These are phyloP conservation scores for Avahi laniger DNA, from an alignment of 2,797 vertebrate genomes.

Conservation along the genomic window DNA sequence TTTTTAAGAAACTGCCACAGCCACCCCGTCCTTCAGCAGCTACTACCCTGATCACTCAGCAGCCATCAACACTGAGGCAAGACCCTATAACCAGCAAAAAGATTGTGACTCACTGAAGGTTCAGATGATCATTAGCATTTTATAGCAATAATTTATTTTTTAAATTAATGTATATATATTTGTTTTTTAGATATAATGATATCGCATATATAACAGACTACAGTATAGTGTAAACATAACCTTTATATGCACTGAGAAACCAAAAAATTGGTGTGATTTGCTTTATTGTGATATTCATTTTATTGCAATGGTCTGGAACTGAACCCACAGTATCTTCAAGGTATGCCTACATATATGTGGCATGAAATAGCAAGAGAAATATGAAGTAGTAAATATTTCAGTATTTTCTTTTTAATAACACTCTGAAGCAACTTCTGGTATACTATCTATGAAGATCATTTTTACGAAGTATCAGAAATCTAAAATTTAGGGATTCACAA, in stretches of 20 bases:
- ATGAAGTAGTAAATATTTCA: not conserved
- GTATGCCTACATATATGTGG: not conserved
- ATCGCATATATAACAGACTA: not conserved
- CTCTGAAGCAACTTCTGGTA: not conserved
- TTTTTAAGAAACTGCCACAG: not conserved
- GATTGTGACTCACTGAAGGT: not conserved
- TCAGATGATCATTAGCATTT: not conserved
- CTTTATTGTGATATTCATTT: not conserved
- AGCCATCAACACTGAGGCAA: not conserved
- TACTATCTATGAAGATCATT: not conserved
- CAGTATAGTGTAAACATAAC: not conserved
- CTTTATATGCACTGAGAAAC: not conserved
- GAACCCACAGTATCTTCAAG: not conserved
- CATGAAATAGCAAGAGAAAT: constrained; percentile 1
- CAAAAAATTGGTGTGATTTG: not conserved
- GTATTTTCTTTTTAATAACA: constrained; percentile 16
- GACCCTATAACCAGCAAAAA: not conserved
- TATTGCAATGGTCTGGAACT: not conserved
- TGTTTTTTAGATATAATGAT: not conserved
- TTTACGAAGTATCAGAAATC: not conserved
- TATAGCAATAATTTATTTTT: not conserved
- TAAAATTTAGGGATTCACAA: not conserved
- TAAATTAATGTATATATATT: not conserved
- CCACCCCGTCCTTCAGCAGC: not conserved
- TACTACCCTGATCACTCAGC: not conserved